phyloP scores from a whole-genome alignment of 2,888 invertebrate species.

The Dicyrtomina minuta region DNA sequence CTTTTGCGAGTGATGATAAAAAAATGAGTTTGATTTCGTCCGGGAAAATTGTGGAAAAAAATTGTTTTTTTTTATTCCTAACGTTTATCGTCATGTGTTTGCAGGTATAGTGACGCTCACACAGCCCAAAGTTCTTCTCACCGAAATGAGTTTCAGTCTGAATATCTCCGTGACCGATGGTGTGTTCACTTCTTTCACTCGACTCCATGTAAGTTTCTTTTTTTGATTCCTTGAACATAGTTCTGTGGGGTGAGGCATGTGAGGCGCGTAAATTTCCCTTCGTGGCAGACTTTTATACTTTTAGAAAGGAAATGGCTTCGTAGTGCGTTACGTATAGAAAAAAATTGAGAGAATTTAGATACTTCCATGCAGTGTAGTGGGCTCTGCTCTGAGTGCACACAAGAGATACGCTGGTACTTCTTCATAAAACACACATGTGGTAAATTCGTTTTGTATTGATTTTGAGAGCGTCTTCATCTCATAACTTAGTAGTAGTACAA shows the following conservation, averaged over 20 bases:
- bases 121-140: constrained; percentile 72
- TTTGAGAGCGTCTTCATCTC: not conserved
- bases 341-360: no score
- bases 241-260: not conserved
- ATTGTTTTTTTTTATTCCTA: constrained; percentile 18
- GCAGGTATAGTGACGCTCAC: constrained; percentile 68
- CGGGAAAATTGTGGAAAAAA: not conserved
- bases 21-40: constrained; percentile 21
- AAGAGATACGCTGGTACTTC: no score
- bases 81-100: constrained; percentile 36
- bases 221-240: not conserved
- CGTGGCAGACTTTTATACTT: no score
- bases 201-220: constrained; percentile 56
- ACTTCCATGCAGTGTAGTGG: no score
- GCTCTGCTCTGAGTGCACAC: no score
- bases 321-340: not conserved
- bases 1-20: constrained; percentile 20
- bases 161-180: constrained; percentile 96
- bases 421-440: not conserved
- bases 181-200: constrained; percentile 84
- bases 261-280: not conserved
- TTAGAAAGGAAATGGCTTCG: constrained; percentile 8
- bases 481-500: no score
- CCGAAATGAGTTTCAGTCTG: constrained; percentile 67
- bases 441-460: constrained; percentile 6